Percentiles rank a stretch among this genome's conserved stretches.
Conservation (phyloP, 1,140 invertebrate genomes). For the Latrodectus geometricus region DNA sequence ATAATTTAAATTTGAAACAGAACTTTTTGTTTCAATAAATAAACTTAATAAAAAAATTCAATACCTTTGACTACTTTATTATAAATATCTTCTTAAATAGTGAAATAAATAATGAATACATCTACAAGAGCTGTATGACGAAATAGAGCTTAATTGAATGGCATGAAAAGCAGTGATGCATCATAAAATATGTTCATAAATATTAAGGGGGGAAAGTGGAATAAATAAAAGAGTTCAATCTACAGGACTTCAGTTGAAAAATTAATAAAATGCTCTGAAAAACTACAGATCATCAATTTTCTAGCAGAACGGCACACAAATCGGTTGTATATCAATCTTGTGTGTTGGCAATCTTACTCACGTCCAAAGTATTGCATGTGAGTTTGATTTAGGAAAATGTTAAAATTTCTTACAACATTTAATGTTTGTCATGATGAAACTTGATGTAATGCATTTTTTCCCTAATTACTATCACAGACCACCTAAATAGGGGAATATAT, state of each 20-base stretch:
- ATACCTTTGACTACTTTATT: too few relatives aligned
- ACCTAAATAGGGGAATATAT: conserved; percentile 64
- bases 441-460: neutral
- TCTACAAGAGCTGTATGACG: too few relatives aligned
- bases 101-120: too few relatives aligned
- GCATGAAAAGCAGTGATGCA: too few relatives aligned
- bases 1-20: too few relatives aligned
- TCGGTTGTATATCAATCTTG: neutral
- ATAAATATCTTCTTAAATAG: too few relatives aligned
- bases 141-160: too few relatives aligned
- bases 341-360: neutral
- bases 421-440: neutral
- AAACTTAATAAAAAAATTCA: too few relatives aligned
- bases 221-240: conserved; percentile 19
- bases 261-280: conserved; percentile 21
- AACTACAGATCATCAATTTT: neutral
- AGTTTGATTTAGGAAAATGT: neutral
- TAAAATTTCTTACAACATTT: conserved; percentile 1
- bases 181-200: neutral
- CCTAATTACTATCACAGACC: conserved; percentile 27
- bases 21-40: too few relatives aligned
- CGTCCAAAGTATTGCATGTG: neutral
- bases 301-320: neutral
- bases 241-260: conserved; percentile 15
- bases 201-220: neutral